Base-by-base conservation (phyloP, 2,888 invertebrate species). In the Cryptophagus acutangulus region DNA sequence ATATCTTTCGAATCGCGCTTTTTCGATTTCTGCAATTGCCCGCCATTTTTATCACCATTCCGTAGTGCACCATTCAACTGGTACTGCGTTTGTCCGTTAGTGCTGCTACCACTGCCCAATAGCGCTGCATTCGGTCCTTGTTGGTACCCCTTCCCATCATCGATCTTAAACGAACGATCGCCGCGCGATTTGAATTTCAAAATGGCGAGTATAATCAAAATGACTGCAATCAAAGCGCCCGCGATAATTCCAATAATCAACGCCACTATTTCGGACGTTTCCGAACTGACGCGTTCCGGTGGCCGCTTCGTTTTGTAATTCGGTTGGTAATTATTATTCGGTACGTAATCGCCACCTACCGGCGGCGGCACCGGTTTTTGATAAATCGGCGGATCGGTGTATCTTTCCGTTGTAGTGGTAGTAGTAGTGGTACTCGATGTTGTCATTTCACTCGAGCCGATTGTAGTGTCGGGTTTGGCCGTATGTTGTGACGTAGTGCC, bases 131-230 rank as follows among this genome's bases (percentile, higher is more conserved):
- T 84, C 28, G 87, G 87, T 36, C 87, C 84, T 63, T 86, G 84
- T 58, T 81, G 80, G 24, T 51, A 67, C 42, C 76, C 81, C 60
- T 80, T 82, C 62, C 84, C 81, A 62, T 92, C 89, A 61, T 94
- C 93, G 45, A 93, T 87, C 70, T 94, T 95, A 68, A 93, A 95
- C 39, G 86, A 85, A n/a, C 86, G 84, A 65, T 92, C 91, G 36
- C 88, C 82, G 46, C 89, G 81, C 58, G 84, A 84, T 62, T 86
- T 81, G 69, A 91, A 87, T 72, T 91, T 90, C 57, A 94, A 78
- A 57, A 95, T 88, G 43, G 93, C 78, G 45, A 96, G 79, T 39
- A 94, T 87, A 49, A 95, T 82, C 49, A 95, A 77, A 38, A 95
- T 87, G 49, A 93, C 86, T 18, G 89, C 89, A 62, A 95, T 93